Evolutionary conservation across 2,113 vertebrate genomes (phyloP), one percentile per base, ranked within the genome.

Genomic region (Brachypodius melanocephalos): DNA sequence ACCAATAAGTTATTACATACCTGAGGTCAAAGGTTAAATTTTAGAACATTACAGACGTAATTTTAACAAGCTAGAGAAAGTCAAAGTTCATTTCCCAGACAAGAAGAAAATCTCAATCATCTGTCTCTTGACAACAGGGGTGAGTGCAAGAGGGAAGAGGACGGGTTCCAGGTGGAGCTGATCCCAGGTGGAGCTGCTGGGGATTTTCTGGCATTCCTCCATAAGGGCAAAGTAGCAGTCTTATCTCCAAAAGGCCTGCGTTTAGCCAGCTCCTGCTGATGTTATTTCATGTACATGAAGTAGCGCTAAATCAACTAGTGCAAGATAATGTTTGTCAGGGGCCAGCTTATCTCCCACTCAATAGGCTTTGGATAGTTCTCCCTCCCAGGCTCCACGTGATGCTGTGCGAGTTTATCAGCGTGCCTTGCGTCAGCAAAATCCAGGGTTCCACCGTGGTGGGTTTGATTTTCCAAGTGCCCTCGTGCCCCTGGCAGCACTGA

Each of bases 181-280:
- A 38, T 86, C 38, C 45, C 45, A 86, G 63, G 45, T 84, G 52
- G 61, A 89, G 81, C 89, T 84, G 63, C 73, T 75, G 61, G 29
- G 43, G 17, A 51, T 80, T 93, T 77, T 67, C 55, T 73, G 79
- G 85, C 80, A 59, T 62, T 93, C 73, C 59, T 93, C 76, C 2
- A 1, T 77, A 61, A 95, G 89, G 88, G 78, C 72, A 89, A 94
- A 91, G 74, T 31, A 90, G 72, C 86, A 95, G 91, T 42, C 75
- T 97, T 96, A 97, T 97, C 95, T 95, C 75, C 69, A 77, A 95
- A 96, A 94, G 90, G 91, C 58, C 75, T 85, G 94, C 86, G 58
- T 75, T 68, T 65, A 62, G 73, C 85, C 94, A 94, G 91, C 67
- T 59, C 65, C 74, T 65, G 72, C 52, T 93, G 96, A 96, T 90